phyloP scores from a whole-genome alignment of 2,888 invertebrate species.

The Anthrax anthrax region DNA sequence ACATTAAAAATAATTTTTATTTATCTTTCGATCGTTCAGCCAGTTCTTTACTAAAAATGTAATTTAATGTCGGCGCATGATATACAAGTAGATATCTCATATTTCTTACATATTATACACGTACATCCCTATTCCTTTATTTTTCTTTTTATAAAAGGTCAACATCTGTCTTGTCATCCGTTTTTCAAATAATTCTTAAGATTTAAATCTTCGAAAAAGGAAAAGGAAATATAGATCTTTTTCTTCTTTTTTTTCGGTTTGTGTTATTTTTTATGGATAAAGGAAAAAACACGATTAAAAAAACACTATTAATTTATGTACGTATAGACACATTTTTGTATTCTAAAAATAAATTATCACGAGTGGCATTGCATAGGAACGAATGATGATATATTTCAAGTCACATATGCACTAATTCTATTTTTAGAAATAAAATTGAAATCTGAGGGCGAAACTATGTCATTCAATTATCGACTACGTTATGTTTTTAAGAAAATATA shows the following conservation, averaged over 20 bases:
- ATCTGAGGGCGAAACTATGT: background rate
- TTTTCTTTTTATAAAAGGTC: constrained; percentile 2
- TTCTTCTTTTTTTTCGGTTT: background rate
- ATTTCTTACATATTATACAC: background rate
- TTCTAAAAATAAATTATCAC: background rate
- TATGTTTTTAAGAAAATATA: no score
- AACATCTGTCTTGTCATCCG: constrained; percentile 1
- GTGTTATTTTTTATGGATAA: no score
- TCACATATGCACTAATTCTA: background rate
- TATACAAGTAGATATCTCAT: no score
- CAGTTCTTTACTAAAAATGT: no score
- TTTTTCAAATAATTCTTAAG: background rate
- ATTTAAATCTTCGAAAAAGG: background rate
- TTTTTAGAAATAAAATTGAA: background rate
- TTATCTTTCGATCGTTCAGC: no score
- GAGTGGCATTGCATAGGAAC: background rate
- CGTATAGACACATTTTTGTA: no score
- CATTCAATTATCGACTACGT: background rate
- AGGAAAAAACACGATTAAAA: no score
- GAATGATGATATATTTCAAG: background rate
- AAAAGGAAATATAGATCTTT: background rate
- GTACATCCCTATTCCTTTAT: background rate
- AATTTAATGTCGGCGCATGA: no score
- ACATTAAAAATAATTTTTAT: no score
- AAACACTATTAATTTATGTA: background rate